phyloP scores from a whole-genome alignment of 2,113 vertebrate species.

The Genyomyrus donnyi region DNA sequence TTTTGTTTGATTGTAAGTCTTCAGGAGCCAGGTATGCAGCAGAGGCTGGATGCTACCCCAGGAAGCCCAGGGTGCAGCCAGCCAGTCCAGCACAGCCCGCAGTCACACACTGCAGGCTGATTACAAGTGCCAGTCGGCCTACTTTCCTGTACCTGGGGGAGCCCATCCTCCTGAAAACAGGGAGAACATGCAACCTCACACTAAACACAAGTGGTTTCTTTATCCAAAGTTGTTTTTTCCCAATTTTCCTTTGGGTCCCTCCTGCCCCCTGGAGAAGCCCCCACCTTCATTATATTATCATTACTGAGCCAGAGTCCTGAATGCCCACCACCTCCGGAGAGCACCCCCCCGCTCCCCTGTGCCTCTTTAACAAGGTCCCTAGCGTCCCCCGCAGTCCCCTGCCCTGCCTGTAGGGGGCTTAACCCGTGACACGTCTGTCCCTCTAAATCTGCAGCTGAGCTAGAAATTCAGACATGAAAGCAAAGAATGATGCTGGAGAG shows the following conservation, averaged over 20 bases:
- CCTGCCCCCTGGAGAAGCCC: too few species aligned
- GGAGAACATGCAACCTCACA: background rate
- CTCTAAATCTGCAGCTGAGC: background rate
- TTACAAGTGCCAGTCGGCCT: background rate
- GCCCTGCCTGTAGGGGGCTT: background rate
- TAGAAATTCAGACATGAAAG: background rate
- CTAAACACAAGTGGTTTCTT: background rate
- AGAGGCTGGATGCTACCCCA: background rate
- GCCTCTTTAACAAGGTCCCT: background rate
- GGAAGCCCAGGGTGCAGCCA: background rate
- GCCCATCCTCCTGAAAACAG: background rate
- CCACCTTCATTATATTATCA: conserved; percentile 1
- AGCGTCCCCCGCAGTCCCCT: background rate
- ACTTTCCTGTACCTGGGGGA: background rate
- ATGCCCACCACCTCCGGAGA: background rate
- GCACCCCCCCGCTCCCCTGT: background rate
- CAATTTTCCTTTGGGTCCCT: background rate
- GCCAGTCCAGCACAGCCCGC: background rate
- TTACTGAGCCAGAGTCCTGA: background rate
- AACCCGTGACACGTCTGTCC: background rate
- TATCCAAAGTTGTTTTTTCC: background rate
- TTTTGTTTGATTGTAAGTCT: background rate
- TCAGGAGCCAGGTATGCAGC: background rate
- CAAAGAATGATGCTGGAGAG: background rate
- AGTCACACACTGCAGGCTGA: background rate